Base-by-base conservation (phyloP, 2,113 vertebrate genomes). In the Saccopteryx bilineata region DNA sequence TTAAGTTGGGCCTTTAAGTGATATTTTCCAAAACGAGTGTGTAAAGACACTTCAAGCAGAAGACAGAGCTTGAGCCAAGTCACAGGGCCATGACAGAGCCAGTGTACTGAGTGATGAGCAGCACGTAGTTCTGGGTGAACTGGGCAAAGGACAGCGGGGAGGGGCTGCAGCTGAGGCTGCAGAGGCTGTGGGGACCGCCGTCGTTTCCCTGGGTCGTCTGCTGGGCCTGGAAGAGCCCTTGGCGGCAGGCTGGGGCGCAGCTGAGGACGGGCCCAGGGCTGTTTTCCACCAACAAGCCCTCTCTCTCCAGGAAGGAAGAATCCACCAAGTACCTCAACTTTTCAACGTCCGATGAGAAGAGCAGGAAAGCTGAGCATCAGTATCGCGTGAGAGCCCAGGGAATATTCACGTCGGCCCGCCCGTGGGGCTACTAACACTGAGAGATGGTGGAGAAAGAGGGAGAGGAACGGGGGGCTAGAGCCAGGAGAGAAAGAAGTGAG, bases 291-390 rank as follows among this genome's bases (percentile, higher is more conserved):
- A 66, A 68, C 46, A 46, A 26, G 48, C 50, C 72, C 21, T 66
- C 58, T 93, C 80, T 93, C 69, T 91, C 79, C 96, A 99, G 99
- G 31, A 85, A 97, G 39, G 98, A 98, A 83, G 95, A 97, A 65
- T 98, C 98, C 80, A 98, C 98, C 50, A 98, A 97, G 85, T 99
- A 99, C 97, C 96, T 94, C 86, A 99, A 98, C 92, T 99, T 99
- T 96, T 98, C 98, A 23, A 93, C 92, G 58, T 98, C 97, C 5
- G 94, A 97, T 28, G 98, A 94, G 75, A 39, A 98, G 78, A 86
- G 97, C 76, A 92, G 94, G 88, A 98, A 96, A 46, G 86, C 98
- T 0, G 39, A 97, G 14, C 99, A 99, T 79, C 91, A 79, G 12
- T 97, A 99, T 28, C 76, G 82, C 95, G 99, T 99, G 97, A 97